phyloP scores from a whole-genome alignment of 2,888 invertebrate species.

The Steinernema carpocapsae region DNA sequence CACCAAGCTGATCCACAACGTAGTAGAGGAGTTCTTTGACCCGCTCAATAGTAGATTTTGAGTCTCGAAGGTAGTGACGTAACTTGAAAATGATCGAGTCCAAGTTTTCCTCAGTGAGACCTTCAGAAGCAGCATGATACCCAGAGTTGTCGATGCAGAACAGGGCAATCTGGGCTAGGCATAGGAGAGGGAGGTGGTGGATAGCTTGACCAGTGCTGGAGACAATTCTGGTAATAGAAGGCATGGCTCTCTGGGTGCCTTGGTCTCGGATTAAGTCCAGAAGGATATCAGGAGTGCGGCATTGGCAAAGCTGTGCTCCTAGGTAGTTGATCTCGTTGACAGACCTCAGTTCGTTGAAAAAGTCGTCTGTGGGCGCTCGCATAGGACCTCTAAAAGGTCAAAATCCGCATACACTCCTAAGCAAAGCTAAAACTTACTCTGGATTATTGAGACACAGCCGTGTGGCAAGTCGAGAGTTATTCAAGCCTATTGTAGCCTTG shows the following conservation, averaged over 20 bases:
- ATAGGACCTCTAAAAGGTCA: background rate
- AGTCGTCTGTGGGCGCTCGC: constrained; percentile 1
- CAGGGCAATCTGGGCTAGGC: background rate
- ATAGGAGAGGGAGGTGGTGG: constrained; percentile 2
- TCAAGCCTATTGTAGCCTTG: background rate
- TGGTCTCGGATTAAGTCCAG: constrained; percentile 8
- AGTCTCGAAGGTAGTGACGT: background rate
- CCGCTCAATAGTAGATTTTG: background rate
- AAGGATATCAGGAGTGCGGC: background rate
- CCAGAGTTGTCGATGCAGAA: background rate
- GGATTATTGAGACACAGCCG: background rate
- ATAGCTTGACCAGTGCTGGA: background rate
- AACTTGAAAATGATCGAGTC: background rate
- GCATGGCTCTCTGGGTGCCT: constrained; percentile 9
- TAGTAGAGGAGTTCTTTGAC: constrained; percentile 12
- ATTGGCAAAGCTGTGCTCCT: background rate
- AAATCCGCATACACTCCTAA: background rate
- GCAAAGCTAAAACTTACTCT: background rate
- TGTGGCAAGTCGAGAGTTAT: background rate
- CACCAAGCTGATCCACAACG: background rate
- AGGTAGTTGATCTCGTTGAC: background rate
- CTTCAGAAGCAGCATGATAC: background rate
- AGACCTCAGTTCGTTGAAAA: background rate
- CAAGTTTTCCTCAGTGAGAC: background rate
- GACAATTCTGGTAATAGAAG: background rate